Evolutionary conservation across 2,888 invertebrate species (phyloP).

Genomic region (Tethea ocularis): DNA sequence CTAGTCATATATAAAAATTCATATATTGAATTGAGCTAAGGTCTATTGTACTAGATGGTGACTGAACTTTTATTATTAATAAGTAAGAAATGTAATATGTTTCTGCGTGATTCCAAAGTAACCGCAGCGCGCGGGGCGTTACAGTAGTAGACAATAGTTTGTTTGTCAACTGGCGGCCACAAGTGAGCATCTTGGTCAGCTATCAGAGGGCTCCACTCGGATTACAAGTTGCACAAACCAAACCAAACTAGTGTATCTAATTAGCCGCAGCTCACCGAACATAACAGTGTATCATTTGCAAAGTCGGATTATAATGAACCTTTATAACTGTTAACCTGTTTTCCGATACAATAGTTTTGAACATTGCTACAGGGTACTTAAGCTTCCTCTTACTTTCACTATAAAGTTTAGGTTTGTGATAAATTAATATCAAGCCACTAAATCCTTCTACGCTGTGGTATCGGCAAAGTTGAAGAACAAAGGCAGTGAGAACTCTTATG

Average conservation of each 20-base stretch:
- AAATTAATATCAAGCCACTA: background rate
- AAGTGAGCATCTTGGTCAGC: constrained; percentile 52
- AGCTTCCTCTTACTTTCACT: background rate
- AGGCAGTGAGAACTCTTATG: background rate
- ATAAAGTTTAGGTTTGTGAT: background rate
- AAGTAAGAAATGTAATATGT: constrained; percentile 20
- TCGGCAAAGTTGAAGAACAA: background rate
- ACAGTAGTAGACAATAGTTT: constrained; percentile 43
- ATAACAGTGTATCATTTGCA: background rate
- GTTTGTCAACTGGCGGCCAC: constrained; percentile 39
- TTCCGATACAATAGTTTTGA: background rate
- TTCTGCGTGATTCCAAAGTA: constrained; percentile 27
- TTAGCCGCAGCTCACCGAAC: constrained; percentile 50
- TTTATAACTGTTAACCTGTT: background rate
- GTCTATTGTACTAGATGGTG: too few species aligned
- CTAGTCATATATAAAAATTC: too few species aligned
- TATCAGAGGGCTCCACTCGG: constrained; percentile 35
- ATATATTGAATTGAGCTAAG: too few species aligned
- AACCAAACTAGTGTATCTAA: constrained; percentile 72
- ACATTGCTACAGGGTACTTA: background rate
- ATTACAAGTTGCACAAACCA: constrained; percentile 46
- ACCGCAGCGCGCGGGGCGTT: constrained; percentile 18
- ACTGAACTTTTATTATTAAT: background rate
- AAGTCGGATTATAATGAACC: constrained; percentile 1
- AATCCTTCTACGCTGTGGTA: background rate